phyloP scores from a whole-genome alignment of 2,888 invertebrate species.

The Unio pictorum region DNA sequence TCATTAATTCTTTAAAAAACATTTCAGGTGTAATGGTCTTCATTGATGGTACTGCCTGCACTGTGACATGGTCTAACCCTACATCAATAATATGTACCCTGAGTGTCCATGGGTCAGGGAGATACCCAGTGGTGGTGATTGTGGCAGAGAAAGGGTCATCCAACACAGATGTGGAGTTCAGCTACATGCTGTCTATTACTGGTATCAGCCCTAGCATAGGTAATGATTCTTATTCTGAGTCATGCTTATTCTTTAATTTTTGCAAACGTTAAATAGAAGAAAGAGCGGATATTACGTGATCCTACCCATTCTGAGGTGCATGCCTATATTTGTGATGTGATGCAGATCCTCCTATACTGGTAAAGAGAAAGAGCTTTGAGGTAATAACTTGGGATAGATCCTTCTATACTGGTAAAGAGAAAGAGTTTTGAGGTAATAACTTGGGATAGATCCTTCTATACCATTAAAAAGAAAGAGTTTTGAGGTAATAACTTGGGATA shows the following conservation, averaged over 20 bases:
- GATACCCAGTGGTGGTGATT: slow-evolving; percentile 27
- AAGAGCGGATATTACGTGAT: no score
- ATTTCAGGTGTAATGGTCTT: slow-evolving; percentile 5
- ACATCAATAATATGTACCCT: slow-evolving; percentile 35
- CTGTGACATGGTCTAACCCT: slow-evolving; percentile 20
- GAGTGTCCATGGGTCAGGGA: slow-evolving; percentile 35
- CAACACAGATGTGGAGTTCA: slow-evolving; percentile 33
- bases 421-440: no score
- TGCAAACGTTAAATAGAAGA: no score
- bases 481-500: no score
- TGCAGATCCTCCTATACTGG: no score
- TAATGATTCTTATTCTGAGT: slow-evolving; percentile 10
- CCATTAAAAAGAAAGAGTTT: no score
- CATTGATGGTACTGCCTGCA: slow-evolving; percentile 35
- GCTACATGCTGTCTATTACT: slow-evolving; percentile 29
- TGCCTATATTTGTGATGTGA: no score
- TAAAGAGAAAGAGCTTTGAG: slow-evolving; percentile 3
- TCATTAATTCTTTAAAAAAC: no score
- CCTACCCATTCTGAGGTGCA: no score
- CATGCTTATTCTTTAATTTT: neutral
- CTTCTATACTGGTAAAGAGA: no score
- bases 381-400: no score
- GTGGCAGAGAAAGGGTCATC: slow-evolving; percentile 34
- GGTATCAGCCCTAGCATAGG: slow-evolving; percentile 35
- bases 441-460: no score